A percentile compares a stretch with the other conserved stretches of the same genome.
phyloP scores from a whole-genome alignment of 2,113 vertebrate genomes.

The Oreochromis spilurus region DNA sequence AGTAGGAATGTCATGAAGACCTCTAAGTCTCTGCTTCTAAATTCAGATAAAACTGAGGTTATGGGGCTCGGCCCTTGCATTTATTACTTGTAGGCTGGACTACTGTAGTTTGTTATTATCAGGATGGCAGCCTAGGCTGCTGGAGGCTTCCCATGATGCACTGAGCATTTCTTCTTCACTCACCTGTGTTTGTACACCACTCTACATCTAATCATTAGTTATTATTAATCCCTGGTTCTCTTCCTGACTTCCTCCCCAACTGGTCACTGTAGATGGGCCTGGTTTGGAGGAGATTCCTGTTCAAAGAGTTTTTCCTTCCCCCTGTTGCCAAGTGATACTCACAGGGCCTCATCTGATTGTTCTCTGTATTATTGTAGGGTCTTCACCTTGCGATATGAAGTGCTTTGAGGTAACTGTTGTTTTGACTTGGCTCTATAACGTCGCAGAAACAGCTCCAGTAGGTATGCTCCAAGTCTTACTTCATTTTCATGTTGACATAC shows the following conservation, averaged over 20 bases:
- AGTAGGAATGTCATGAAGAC: rapidly evolving
- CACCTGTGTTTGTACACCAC: background rate
- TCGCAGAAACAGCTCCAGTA: background rate
- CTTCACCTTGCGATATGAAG: background rate
- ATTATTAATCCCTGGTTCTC: background rate
- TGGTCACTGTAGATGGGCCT: background rate
- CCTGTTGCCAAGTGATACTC: background rate
- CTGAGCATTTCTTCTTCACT: background rate
- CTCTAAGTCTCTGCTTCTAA: background rate
- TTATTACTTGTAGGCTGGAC: background rate
- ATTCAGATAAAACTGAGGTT: background rate
- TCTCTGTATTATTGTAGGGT: background rate
- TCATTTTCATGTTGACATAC: slow-evolving; percentile 77
- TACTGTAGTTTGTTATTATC: background rate
- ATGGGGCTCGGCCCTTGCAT: background rate
- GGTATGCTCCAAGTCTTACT: background rate
- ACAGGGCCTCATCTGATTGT: background rate
- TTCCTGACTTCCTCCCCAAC: background rate
- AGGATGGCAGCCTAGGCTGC: background rate
- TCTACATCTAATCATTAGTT: background rate
- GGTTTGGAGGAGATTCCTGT: background rate
- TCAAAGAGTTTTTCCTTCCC: background rate
- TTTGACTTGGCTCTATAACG: background rate
- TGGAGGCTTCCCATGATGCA: background rate
- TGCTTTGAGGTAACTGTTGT: background rate